Conservation (phyloP, 1,140 invertebrate genomes). For the Euura lappo region DNA sequence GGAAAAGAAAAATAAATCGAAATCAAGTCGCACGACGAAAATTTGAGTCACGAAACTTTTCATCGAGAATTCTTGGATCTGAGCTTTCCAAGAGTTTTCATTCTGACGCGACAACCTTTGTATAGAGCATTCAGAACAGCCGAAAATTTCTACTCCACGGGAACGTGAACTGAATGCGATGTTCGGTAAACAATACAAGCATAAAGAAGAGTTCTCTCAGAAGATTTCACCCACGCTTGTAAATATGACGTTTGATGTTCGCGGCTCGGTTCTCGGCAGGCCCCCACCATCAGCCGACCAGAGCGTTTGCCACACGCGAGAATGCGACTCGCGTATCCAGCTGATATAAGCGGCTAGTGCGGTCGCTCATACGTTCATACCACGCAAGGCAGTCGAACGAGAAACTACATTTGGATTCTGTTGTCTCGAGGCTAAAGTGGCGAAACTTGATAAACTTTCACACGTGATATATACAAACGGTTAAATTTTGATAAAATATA, state of each 20-base stretch:
- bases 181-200: background rate
- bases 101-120: no score
- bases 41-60: no score
- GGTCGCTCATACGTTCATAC: background rate
- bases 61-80: no score
- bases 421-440: conserved; percentile 2
- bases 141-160: background rate
- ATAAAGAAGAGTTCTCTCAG: background rate
- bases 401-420: background rate
- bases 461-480: background rate
- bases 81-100: no score
- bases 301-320: background rate
- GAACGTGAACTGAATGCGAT: background rate
- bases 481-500: no score
- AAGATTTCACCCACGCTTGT: conserved; percentile 2
- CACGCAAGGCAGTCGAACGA: background rate
- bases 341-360: conserved; percentile 1
- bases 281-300: background rate
- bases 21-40: no score
- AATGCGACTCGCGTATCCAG: background rate
- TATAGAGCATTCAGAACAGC: background rate
- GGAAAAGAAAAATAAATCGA: no score
- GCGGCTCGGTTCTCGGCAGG: background rate
- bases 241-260: background rate
- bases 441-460: background rate